Conservation (phyloP, 2,113 vertebrate species). For the Platanista minor region DNA sequence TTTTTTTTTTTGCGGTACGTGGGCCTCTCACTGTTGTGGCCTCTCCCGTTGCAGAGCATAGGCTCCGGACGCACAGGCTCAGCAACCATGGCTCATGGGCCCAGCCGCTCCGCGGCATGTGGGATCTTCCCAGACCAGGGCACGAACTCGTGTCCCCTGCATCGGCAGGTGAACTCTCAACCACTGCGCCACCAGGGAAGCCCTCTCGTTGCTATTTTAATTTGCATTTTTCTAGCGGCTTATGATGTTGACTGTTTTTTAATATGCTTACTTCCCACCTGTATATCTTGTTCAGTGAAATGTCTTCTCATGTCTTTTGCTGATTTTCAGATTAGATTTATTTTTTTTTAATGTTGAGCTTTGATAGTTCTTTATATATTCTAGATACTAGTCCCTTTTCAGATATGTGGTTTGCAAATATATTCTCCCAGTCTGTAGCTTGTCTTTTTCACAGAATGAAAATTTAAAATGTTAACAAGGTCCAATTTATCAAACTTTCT, state of each 20-base stretch:
- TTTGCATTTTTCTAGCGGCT: background rate
- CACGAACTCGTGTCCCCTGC: too few species aligned
- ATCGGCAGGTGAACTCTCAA: too few species aligned
- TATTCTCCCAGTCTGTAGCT: background rate
- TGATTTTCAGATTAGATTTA: background rate
- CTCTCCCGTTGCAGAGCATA: too few species aligned
- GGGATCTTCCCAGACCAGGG: too few species aligned
- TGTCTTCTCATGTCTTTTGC: background rate
- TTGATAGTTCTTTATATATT: background rate
- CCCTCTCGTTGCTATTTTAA: background rate
- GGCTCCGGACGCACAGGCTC: too few species aligned
- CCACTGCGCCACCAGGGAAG: too few species aligned
- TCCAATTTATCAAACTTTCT: background rate
- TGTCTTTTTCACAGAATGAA: background rate
- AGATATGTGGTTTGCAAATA: background rate
- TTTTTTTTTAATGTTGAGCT: background rate
- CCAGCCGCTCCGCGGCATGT: too few species aligned
- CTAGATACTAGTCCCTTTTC: background rate
- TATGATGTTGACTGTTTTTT: background rate
- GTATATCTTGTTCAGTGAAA: background rate
- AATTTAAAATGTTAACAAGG: background rate
- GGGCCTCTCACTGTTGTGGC: too few species aligned
- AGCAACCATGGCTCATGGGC: too few species aligned
- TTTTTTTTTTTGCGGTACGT: too few species aligned
- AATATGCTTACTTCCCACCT: background rate